Evolutionary conservation across 2,797 vertebrate genomes (phyloP), one percentile per base, ranked within the genome.

Genomic region (Emydoidea blandingii): DNA sequence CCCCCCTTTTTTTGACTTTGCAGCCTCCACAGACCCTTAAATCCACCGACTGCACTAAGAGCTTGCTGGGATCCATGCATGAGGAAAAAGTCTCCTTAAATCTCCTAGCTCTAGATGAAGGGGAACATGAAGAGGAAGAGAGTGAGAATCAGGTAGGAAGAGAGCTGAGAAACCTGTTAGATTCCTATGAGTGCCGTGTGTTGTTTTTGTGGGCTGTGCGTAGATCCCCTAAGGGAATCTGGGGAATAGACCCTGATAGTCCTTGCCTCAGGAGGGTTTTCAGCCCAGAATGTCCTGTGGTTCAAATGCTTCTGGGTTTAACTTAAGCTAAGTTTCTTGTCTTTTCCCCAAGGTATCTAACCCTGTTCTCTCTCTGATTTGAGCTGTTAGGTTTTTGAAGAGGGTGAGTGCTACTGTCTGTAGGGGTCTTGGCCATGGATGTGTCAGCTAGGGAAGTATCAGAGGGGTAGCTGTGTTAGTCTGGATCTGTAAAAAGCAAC

Each of bases 61-160:
- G 94, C 83, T 88, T 98, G 49, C 94, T 98, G 89, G 98, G 96
- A 84, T 96, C 96, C 72, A 86, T 96, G 79, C 98, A 97, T 0
- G 97, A 98, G 19, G 98, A 98, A 97, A 97, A 95, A 81, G 96
- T 96, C 5, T 98, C 97, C 15, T 84, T 98, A 41, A 83, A 79
- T 50, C 50, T 97, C 9, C 95, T 96, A 0, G 97, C 91, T 49
- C 96, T 98, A 15, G 98, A 98, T 4, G 95, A 97, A 31, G 95
- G 97, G 53, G 97, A 52, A 5, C 91, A 93, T 0, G 97, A 98
- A 47, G 98, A 99, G 56, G 97, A 96, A 1, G 97, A 97, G 2
- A 98, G 96, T 1, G 97, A 98, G 62, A 81, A 90, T 29, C 97
- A 98, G 98, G 98, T 98, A 93, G 47, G 8, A 59, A 81, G 8